Evolutionary conservation across 2,888 invertebrate species (phyloP).

Genomic region (Silvanus unidentatus): DNA sequence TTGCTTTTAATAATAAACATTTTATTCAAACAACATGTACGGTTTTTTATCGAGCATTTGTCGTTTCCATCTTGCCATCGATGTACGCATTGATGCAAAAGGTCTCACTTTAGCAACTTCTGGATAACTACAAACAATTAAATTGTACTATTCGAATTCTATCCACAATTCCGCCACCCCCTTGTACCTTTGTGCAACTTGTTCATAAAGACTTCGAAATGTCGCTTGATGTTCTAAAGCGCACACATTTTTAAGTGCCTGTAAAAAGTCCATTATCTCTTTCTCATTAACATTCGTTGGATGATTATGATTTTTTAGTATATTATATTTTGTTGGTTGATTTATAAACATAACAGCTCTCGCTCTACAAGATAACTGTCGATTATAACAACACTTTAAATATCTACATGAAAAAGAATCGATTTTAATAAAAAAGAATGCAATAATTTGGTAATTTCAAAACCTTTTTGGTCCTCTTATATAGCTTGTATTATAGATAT

Average conservation of each 20-base stretch:
- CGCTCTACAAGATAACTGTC: constrained; percentile 22
- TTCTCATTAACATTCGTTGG: constrained; percentile 20
- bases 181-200: constrained; percentile 23
- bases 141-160: neutral
- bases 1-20: no score
- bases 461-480: constrained; percentile 27
- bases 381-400: constrained; percentile 21
- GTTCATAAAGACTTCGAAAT: constrained; percentile 24
- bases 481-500: constrained; percentile 31
- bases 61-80: constrained; percentile 21
- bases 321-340: constrained; percentile 7
- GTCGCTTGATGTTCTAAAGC: constrained; percentile 12
- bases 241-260: constrained; percentile 19
- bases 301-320: constrained; percentile 26
- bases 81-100: constrained; percentile 18
- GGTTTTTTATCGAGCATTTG: neutral
- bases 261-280: constrained; percentile 21
- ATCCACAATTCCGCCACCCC: constrained; percentile 2
- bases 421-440: constrained; percentile 1
- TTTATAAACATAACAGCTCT: constrained; percentile 18
- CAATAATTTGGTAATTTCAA: neutral
- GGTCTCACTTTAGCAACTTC: constrained; percentile 23
- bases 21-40: neutral
- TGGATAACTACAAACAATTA: constrained; percentile 25
- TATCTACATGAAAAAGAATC: constrained; percentile 18